A percentile compares a stretch with the other conserved stretches of the same genome.
These are phyloP conservation scores for Ophion costatus DNA, from an alignment of 2,888 invertebrate species.

Conservation along the genomic window DNA sequence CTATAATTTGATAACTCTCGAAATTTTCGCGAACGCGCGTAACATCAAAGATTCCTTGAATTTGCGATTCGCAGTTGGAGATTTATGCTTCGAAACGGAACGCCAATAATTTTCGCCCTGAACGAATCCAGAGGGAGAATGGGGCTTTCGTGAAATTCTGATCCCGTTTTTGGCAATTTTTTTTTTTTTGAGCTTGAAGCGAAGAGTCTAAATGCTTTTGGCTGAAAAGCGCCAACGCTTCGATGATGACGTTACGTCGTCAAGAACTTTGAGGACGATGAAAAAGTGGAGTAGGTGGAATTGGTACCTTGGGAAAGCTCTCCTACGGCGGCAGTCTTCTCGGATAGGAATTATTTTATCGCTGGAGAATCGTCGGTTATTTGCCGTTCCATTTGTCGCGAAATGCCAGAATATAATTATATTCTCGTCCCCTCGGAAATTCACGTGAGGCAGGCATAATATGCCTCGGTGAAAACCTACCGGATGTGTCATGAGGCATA, in stretches of 20 bases:
- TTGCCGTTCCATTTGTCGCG: constrained; percentile 8
- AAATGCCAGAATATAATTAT: background rate
- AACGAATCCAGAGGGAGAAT: background rate
- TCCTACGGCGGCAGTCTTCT: background rate
- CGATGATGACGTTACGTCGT: too few relatives aligned
- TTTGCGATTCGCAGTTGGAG: too few relatives aligned
- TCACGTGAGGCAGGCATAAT: background rate
- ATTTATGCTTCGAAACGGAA: background rate
- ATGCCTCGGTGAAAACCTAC: constrained; percentile 1
- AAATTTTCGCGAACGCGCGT: too few relatives aligned
- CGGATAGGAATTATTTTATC: too few relatives aligned
- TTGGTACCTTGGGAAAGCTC: background rate
- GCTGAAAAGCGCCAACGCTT: too few relatives aligned
- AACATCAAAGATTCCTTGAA: too few relatives aligned
- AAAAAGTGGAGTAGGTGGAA: background rate
- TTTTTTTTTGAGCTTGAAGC: too few relatives aligned
- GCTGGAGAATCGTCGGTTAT: background rate
- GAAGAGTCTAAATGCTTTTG: too few relatives aligned
- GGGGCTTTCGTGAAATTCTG: too few relatives aligned
- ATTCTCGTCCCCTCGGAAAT: constrained; percentile 11
- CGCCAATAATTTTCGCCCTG: background rate
- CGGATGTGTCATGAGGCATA: constrained; percentile 16
- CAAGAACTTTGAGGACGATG: background rate
- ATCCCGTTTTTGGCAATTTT: too few relatives aligned
- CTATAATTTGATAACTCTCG: too few relatives aligned